Evolutionary conservation across 2,113 vertebrate genomes (phyloP), one percentile per base, ranked within the genome.

Genomic region (Ia io): DNA sequence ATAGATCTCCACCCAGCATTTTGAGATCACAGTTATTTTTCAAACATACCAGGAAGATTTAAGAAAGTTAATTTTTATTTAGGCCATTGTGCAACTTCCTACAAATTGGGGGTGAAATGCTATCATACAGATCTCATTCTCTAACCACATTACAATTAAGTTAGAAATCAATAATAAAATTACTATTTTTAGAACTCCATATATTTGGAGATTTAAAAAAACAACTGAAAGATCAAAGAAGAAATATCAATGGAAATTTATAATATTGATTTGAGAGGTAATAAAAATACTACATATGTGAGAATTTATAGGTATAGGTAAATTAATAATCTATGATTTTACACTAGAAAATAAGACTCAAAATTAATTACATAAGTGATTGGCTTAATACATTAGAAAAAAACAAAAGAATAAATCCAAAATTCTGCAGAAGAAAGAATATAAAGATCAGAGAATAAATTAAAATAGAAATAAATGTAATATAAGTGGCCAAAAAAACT

Each of bases 121-220:
- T 92, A 4, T 80, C 30, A 71, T 30, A 44, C 12, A 67, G 49
- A 77, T 70, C 28, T 47, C 40, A 87, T 32, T 92, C 32, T 25
- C 23, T 73, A 35, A 44, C 42, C 10, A 28, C 44, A 79, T 51
- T 35, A 22, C n/a, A 83, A 28, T 78, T 84, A 78, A 88, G 59
- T 71, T 93, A 71, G 73, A 89, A 95, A 84, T 78, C 70, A 71
- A 71, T 70, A 74, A 76, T 35, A 63, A 88, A 93, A 79, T 42
- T 6, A 84, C 42, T 59, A 42, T 79, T 78, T 90, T 80, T 44
- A 20, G 73, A 91, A 82, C 25, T 42, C 13, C 10, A 73, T 73
- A 42, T 65, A 65, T 85, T 63, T 85, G 20, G 22, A 94, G 56
- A 73, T 83, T 74, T 67, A 14, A 20, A 71, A 51, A 53, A 61